phyloP scores from a whole-genome alignment of 2,888 invertebrate genomes.

The Rhabditoides inermis region DNA sequence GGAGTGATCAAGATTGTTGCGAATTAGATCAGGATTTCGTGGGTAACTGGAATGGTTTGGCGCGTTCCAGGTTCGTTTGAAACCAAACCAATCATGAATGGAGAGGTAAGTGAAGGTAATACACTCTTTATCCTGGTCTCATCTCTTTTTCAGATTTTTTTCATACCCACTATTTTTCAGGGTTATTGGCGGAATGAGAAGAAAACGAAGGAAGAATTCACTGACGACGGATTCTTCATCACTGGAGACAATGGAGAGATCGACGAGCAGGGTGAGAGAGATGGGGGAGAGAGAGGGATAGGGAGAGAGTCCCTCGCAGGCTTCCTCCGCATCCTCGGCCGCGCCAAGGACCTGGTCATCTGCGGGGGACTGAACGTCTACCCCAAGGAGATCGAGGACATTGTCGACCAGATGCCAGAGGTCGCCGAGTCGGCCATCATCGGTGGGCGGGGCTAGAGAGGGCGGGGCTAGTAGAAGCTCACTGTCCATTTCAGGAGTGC shows the following conservation, averaged over 20 bases:
- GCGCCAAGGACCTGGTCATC: conserved; percentile 49
- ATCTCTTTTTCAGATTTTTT: no score
- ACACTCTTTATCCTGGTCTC: no score
- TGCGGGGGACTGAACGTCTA: conserved; percentile 50
- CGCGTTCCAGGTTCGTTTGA: no score
- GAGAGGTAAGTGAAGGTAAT: no score
- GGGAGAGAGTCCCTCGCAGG: conserved; percentile 12
- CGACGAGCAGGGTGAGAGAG: conserved; percentile 33
- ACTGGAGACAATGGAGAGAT: conserved; percentile 62
- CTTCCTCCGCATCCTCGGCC: conserved; percentile 38
- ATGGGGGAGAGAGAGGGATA: no score
- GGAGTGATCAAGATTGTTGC: no score
- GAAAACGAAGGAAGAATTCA: conserved; percentile 67
- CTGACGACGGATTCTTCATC: conserved; percentile 75
- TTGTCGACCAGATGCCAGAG: conserved; percentile 32
- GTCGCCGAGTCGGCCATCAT: conserved; percentile 43
- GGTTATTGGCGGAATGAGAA: conserved; percentile 73
- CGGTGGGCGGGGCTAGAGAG: conserved; percentile 12
- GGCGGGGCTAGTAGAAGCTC: no score
- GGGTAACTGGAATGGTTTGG: no score
- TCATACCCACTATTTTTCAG: no score
- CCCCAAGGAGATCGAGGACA: conserved; percentile 46
- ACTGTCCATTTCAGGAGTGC: conserved; percentile 63
- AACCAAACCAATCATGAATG: no score
- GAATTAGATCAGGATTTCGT: no score